Evolutionary conservation across 2,797 vertebrate genomes (phyloP).

Genomic region (Ceryle rudis): DNA sequence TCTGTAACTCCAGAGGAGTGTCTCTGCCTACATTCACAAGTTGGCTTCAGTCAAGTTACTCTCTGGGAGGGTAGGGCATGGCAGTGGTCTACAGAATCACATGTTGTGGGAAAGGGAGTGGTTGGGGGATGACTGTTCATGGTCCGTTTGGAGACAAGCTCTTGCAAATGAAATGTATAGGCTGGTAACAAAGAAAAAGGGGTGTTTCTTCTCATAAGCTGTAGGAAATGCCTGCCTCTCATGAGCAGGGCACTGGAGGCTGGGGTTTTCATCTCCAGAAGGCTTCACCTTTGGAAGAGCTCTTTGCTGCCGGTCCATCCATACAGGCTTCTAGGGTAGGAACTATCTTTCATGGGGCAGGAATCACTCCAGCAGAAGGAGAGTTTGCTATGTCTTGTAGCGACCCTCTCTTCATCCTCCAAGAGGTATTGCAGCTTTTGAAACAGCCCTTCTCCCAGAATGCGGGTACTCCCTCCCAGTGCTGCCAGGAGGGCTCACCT

Average conservation of each 20-base stretch:
- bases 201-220: background rate
- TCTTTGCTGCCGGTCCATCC: background rate
- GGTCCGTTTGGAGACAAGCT: background rate
- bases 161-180: accelerated
- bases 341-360: background rate
- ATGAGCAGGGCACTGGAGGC: background rate
- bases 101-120: background rate
- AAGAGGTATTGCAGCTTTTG: background rate
- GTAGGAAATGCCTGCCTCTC: background rate
- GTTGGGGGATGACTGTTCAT: background rate
- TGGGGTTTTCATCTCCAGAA: background rate
- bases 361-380: background rate
- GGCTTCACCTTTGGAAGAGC: background rate
- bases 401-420: background rate
- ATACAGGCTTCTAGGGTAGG: background rate
- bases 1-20: background rate
- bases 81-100: background rate
- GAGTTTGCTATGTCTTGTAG: background rate
- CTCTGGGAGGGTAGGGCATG: background rate
- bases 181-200: background rate
- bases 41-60: background rate
- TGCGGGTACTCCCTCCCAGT: background rate
- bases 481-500: background rate
- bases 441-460: background rate
- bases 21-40: background rate